These are phyloP conservation scores for Masticophis lateralis DNA, from an alignment of 2,797 vertebrate species.

Conservation along the genomic window DNA sequence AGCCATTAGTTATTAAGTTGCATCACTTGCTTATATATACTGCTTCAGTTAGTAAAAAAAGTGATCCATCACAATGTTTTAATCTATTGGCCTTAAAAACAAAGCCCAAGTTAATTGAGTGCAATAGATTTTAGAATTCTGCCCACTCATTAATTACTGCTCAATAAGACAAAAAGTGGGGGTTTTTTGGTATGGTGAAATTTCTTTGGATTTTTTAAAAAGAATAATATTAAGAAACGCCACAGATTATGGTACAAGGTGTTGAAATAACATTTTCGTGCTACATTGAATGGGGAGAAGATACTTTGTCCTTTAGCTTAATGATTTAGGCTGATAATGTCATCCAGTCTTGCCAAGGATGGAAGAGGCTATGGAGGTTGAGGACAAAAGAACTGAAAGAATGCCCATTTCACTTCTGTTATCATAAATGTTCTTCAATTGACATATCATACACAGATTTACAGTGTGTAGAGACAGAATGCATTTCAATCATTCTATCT, in stretches of 20 bases:
- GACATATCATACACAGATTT: neutral
- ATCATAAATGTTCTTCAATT: neutral
- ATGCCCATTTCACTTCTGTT: neutral
- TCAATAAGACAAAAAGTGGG: constrained; percentile 35
- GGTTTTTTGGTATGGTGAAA: neutral
- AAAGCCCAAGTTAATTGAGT: constrained; percentile 39
- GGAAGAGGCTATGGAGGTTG: neutral
- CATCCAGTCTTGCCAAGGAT: neutral
- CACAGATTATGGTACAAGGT: constrained; percentile 24
- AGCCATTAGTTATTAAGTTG: constrained; percentile 56
- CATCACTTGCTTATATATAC: constrained; percentile 47
- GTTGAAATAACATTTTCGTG: constrained; percentile 1
- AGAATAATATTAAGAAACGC: constrained; percentile 36
- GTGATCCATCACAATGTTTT: constrained; percentile 55
- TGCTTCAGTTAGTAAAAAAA: constrained; percentile 57
- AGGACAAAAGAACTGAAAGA: neutral
- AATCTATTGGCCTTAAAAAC: constrained; percentile 51
- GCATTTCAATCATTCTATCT: neutral
- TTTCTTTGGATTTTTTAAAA: constrained; percentile 9
- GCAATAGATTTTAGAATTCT: constrained; percentile 52
- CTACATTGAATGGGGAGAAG: neutral
- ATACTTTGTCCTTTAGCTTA: neutral
- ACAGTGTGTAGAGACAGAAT: neutral
- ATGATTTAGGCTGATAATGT: neutral
- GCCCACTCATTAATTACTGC: constrained; percentile 49